These are phyloP conservation scores for Drosophila truncata DNA, from an alignment of 1,140 invertebrate genomes.

Conservation along the genomic window DNA sequence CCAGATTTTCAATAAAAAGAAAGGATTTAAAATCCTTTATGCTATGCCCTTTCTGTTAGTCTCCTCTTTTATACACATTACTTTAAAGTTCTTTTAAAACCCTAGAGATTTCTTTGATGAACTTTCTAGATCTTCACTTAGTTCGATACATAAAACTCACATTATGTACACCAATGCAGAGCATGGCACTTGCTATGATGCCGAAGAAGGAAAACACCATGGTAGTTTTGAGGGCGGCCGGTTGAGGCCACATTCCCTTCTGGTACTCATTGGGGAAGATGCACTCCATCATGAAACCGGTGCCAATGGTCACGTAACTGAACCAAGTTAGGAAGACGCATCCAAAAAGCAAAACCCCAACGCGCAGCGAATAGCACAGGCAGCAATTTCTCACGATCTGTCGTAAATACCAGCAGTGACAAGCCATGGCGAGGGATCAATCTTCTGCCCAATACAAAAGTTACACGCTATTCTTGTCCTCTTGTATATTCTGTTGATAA, in stretches of 20 bases:
- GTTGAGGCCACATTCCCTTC: background rate
- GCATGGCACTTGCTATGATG: conserved; percentile 35
- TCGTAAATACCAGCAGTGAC: conserved; percentile 52
- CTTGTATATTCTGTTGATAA: background rate
- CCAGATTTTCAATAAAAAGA: no score
- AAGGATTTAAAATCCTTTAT: no score
- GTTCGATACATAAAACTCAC: conserved; percentile 32
- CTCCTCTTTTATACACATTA: no score
- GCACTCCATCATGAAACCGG: conserved; percentile 69
- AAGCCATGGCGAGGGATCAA: conserved; percentile 48
- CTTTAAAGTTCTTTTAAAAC: background rate
- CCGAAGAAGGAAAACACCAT: conserved; percentile 74
- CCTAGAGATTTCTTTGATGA: background rate
- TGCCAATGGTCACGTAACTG: conserved; percentile 55
- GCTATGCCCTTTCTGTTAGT: background rate
- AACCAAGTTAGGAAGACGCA: conserved; percentile 72
- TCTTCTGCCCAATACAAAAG: background rate
- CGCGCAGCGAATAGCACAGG: conserved; percentile 43
- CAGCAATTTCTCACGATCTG: conserved; percentile 54
- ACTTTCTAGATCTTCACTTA: background rate
- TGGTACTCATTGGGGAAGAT: conserved; percentile 70
- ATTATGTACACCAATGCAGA: conserved; percentile 65
- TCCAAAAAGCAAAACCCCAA: conserved; percentile 51
- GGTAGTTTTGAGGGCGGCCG: conserved; percentile 65
- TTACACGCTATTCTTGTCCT: background rate